phyloP scores from a whole-genome alignment of 2,113 vertebrate species.

The Chloroceryle aenea region DNA sequence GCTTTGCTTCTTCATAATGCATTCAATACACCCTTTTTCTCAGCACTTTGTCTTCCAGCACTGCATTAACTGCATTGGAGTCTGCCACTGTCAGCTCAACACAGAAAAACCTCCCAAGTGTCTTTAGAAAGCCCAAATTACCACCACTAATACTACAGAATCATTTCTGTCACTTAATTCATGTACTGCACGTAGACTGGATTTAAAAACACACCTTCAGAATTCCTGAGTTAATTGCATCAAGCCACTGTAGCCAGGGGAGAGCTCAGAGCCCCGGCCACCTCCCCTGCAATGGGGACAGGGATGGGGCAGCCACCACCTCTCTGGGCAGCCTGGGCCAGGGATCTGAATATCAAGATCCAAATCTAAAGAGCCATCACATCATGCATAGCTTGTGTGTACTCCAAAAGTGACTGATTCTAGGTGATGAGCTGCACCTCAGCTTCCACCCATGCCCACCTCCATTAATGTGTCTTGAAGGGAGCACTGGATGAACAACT shows the following conservation, averaged over 20 bases:
- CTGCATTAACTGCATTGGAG: neutral
- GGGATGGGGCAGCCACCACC: neutral
- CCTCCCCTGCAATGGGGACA: neutral
- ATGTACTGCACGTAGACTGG: rapidly evolving
- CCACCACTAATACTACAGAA: neutral
- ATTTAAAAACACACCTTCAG: neutral
- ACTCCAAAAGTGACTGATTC: neutral
- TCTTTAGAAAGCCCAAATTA: neutral
- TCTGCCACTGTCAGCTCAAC: neutral
- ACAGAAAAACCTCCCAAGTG: neutral
- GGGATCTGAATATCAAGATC: neutral
- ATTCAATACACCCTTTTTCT: neutral
- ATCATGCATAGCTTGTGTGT: neutral
- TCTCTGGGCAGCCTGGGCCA: neutral
- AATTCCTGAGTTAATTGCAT: neutral
- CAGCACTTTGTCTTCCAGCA: neutral
- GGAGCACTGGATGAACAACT: neutral
- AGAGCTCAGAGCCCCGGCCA: neutral
- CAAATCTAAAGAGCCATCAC: neutral
- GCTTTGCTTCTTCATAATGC: neutral
- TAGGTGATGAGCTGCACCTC: neutral
- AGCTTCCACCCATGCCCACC: neutral
- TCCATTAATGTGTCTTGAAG: no score
- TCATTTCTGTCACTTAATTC: neutral
- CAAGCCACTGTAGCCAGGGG: neutral